phyloP scores from a whole-genome alignment of 1,140 invertebrate genomes.

The Panulirus ornatus region DNA sequence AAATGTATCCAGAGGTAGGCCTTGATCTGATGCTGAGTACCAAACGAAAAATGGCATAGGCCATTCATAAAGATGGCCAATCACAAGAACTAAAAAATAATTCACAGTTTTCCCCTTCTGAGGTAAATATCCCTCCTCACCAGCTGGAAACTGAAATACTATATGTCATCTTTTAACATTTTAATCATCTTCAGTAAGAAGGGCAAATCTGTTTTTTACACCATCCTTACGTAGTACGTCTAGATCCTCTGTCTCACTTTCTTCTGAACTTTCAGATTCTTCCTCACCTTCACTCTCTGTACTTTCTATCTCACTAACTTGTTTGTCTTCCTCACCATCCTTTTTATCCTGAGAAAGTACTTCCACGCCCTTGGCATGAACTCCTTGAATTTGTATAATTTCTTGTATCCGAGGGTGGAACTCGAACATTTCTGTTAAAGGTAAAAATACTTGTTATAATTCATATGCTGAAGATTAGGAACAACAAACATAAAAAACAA shows the following conservation, averaged over 20 bases:
- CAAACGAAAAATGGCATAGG: too few relatives aligned
- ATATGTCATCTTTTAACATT: background rate
- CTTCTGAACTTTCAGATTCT: background rate
- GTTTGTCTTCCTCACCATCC: conserved; percentile 22
- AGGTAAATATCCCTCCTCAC: too few relatives aligned
- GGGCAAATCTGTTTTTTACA: conserved; percentile 35
- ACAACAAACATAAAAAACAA: too few relatives aligned
- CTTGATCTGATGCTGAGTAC: too few relatives aligned
- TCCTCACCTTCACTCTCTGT: background rate
- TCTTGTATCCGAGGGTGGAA: conserved; percentile 13
- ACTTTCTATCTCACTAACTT: background rate
- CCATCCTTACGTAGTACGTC: background rate
- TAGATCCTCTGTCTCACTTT: background rate
- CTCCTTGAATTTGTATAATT: conserved; percentile 33
- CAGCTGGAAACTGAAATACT: too few relatives aligned
- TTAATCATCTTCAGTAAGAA: conserved; percentile 50
- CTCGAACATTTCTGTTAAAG: conserved; percentile 15
- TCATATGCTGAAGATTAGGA: background rate
- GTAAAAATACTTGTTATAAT: background rate
- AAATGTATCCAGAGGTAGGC: too few relatives aligned
- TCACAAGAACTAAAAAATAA: too few relatives aligned
- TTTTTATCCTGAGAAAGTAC: background rate
- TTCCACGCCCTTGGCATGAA: background rate
- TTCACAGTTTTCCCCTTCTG: too few relatives aligned
- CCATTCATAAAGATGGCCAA: too few relatives aligned